Conservation (phyloP, 2,113 vertebrate genomes). For the Ranitomeya imitator region DNA sequence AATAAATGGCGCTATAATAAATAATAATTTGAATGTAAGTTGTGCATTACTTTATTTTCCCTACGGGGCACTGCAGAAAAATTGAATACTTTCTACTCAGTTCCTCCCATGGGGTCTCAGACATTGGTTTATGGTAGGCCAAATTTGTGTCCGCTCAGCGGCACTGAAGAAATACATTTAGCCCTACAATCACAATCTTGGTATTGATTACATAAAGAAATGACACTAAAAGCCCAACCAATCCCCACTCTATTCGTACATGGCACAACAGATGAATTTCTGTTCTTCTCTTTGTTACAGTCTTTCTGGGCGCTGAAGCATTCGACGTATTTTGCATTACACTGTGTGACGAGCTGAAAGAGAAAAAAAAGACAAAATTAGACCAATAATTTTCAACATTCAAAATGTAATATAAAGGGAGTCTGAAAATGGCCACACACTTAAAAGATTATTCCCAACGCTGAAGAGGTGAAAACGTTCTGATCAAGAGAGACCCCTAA, state of each 20-base stretch:
- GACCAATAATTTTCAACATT: background rate
- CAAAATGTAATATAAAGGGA: background rate
- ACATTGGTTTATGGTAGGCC: background rate
- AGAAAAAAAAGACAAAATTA: constrained; percentile 57
- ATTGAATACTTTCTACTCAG: background rate
- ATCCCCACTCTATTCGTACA: constrained; percentile 74
- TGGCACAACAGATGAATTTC: constrained; percentile 91
- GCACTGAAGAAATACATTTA: background rate
- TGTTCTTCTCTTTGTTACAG: constrained; percentile 96
- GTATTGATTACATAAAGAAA: background rate
- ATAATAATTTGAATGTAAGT: background rate
- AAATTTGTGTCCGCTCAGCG: background rate
- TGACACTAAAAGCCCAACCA: background rate
- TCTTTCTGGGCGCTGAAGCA: constrained; percentile 94
- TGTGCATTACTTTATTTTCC: background rate
- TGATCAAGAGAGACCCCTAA: too few species aligned
- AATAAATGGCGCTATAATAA: too few species aligned
- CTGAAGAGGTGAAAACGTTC: too few species aligned
- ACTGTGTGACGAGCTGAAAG: constrained; percentile 88
- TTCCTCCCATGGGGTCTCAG: background rate
- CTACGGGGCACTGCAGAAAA: background rate
- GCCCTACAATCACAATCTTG: background rate
- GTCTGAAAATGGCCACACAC: background rate
- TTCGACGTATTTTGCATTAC: constrained; percentile 87
- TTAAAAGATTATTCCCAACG: background rate